Base-by-base conservation (phyloP, 2,797 vertebrate genomes). In the Sebastes cheni region DNA sequence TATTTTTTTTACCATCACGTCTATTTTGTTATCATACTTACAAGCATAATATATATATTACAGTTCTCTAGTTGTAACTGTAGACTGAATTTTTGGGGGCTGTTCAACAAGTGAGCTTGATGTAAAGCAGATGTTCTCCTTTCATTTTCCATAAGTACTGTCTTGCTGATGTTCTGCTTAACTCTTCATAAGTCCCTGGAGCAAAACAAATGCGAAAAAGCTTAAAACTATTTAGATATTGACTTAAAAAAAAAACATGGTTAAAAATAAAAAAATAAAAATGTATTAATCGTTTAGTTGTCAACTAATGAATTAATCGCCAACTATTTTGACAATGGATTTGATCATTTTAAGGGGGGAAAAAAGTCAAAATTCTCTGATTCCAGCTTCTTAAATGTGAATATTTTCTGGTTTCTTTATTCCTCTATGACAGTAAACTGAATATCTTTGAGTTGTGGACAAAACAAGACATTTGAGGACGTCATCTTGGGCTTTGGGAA, bases 101-200 rank as follows among this genome's bases (percentile, higher is more conserved):
- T 62, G 76, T 58, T 75, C 50, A 83, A 18, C 32, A 64, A 30
- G 65, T 29, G 23, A 79, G 29, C 22, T n/a, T 66, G 25, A 76
- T 70, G 22, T 55, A 34, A 65, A 80, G 39, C 77, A 72, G 67
- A 79, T 80, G 75, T 59, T 75, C 14, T 20, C 7, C 5, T 55
- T 60, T 56, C 8, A 16, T 23, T 59, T 67, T 36, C 60, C 62
- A 34, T 61, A 39, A 55, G 9, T 30, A 9, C 61, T 67, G 22
- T 71, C 39, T 61, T 58, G 25, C 8, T 18, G n/a, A 70, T 20
- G 36, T 27, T 58, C 32, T 18, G 56, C 69, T 20, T 32, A 70
- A 60, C 13, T 62, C 50, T 84, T 50, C 11, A 23, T 50, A 8
- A 50, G 22, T 30, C 23, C 16, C 22, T 18, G 11, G 23, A 64